phyloP scores from a whole-genome alignment of 2,797 vertebrate genomes.

The Oceanodroma leucorhoa region DNA sequence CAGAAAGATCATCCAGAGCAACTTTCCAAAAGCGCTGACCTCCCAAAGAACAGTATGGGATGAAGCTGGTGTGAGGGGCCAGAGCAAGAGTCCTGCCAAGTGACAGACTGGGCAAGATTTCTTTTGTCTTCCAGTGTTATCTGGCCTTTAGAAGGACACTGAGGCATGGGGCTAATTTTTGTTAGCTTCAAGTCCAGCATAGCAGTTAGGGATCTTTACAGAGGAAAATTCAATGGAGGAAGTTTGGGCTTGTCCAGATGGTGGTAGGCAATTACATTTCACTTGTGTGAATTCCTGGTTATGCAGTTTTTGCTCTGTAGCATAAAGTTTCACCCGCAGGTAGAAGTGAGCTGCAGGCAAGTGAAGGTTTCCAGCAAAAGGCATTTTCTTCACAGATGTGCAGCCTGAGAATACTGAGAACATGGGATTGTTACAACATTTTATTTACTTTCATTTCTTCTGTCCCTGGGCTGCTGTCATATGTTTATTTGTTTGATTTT shows the following conservation, averaged over 20 bases:
- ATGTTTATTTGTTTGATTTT: background rate
- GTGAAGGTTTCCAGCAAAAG: constrained; percentile 11
- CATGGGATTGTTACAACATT: background rate
- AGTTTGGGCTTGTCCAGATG: constrained; percentile 5
- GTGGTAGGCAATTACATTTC: background rate
- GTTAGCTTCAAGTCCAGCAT: background rate
- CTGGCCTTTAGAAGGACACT: background rate
- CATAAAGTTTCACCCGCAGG: background rate
- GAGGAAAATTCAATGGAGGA: background rate
- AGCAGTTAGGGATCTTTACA: background rate
- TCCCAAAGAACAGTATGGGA: background rate
- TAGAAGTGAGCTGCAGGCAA: background rate
- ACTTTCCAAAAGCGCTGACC: background rate
- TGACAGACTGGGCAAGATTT: background rate
- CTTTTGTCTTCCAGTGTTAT: background rate
- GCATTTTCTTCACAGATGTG: constrained; percentile 11
- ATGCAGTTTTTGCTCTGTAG: background rate
- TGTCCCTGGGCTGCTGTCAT: background rate
- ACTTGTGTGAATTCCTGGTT: background rate
- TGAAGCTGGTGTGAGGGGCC: background rate
- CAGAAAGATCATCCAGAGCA: background rate
- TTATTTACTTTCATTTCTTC: constrained; percentile 2
- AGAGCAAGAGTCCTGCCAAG: background rate
- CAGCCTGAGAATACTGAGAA: background rate
- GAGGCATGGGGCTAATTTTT: background rate